Evolutionary conservation across 2,113 vertebrate genomes (phyloP).

Genomic region (Telmatochromis brichardi): DNA sequence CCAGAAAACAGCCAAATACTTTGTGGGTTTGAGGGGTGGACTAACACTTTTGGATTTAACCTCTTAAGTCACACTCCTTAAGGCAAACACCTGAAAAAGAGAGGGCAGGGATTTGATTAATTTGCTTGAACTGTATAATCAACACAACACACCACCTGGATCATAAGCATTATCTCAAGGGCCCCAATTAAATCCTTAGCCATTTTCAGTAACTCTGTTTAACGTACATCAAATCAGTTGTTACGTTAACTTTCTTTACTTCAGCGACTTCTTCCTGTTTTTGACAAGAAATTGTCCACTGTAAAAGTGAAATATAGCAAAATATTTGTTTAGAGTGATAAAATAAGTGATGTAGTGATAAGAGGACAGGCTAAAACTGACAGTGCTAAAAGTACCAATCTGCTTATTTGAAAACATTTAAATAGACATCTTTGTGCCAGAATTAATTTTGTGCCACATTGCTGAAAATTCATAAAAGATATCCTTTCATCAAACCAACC

Average conservation of each 20-base stretch:
- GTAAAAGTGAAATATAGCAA: neutral
- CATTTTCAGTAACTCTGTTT: conserved; percentile 13
- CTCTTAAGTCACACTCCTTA: neutral
- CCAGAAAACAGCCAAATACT: neutral
- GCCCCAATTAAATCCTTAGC: conserved; percentile 49
- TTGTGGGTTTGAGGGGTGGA: neutral
- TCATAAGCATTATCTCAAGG: conserved; percentile 26
- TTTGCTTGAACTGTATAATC: conserved; percentile 1
- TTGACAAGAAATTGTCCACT: neutral
- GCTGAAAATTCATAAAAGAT: neutral
- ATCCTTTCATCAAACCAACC: neutral
- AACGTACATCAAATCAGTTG: neutral
- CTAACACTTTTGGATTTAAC: neutral
- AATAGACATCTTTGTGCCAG: neutral
- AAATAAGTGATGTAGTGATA: neutral
- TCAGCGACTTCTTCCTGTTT: neutral
- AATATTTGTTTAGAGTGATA: neutral
- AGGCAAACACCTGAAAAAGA: neutral
- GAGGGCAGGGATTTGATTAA: neutral
- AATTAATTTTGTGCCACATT: neutral
- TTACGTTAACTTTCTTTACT: neutral
- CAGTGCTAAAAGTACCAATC: neutral
- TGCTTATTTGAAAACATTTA: neutral
- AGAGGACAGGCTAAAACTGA: neutral
- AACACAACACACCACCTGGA: neutral